Base-by-base conservation (phyloP, 2,797 vertebrate species). In the Tarsius wallacei region DNA sequence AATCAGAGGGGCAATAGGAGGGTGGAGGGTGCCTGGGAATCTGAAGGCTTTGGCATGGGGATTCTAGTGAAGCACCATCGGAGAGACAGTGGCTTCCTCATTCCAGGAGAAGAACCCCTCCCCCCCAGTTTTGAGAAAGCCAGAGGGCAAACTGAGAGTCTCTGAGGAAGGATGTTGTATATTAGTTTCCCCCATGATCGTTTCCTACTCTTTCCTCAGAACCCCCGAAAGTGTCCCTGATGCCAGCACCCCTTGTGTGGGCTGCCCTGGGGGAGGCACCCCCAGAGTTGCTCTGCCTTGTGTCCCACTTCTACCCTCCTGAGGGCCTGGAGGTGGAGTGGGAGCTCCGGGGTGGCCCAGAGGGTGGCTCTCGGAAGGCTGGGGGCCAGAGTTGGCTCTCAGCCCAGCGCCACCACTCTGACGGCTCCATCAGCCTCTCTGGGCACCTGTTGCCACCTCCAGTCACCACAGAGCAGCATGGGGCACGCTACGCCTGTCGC, bases 341-440 rank as follows among this genome's bases (percentile, higher is more conserved):
- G 99, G 95, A 97, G 98, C 95, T 96, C 15, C 91, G 96, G 0
- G 93, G 80, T 0, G 88, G 97, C 0, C 97, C 98, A 0, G 99
- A 98, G 64, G 97, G 95, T 1, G 24, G 89, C 26, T 98, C 98
- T 96, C 98, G 82, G 47, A 95, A 97, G 24, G 98, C 97, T 0
- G 10, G 33, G 28, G 97, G 97, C 4, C 63, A 96, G 77, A 91
- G 5, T 0, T 99, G 99, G 87, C 73, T 99, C 11, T 99, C 99
- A 0, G 98, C 99, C 7, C 99, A 99, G 98, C n/a, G 97, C 61
- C 98, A 98, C 97, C 99, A 99, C 11, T 97, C 98, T 0, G 99
- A 99, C 0, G 99, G 99, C 87, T 99, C 99, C 91, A 99, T 97
- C 95, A 99, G 98, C 97, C 98, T 99, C 96, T 99, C 97, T 22